These are phyloP conservation scores for Euplexia lucipara DNA, from an alignment of 2,888 invertebrate genomes.

Conservation along the genomic window DNA sequence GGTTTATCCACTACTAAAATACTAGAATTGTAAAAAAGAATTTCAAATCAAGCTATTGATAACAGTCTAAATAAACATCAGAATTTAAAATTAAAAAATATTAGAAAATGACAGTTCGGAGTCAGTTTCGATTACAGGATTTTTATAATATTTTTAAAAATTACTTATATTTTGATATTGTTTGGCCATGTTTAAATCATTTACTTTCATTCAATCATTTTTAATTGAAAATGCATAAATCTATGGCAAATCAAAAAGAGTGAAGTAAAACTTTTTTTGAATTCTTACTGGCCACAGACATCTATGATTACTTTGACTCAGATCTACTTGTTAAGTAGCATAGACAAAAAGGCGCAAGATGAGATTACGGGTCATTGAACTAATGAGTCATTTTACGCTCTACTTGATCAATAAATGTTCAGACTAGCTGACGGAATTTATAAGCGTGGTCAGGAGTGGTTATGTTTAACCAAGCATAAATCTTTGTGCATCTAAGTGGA, in stretches of 20 bases:
- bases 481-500: conserved; percentile 20
- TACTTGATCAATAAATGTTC: conserved; percentile 74
- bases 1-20: no score
- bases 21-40: no score
- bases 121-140: no score
- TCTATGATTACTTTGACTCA: conserved; percentile 40
- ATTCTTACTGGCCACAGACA: conserved; percentile 9
- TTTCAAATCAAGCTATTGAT: no score
- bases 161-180: no score
- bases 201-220: no score
- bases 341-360: conserved; percentile 61
- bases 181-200: no score
- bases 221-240: not conserved
- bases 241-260: not conserved
- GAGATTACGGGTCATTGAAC: conserved; percentile 81
- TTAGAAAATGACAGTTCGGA: no score
- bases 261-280: conserved; percentile 1
- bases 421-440: conserved; percentile 50
- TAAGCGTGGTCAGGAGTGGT: conserved; percentile 28
- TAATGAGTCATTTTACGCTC: conserved; percentile 83
- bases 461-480: conserved; percentile 48
- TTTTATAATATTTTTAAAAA: no score
- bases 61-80: no score
- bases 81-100: no score
- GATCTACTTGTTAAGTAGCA: conserved; percentile 38